Conservation (phyloP, 2,113 vertebrate species). For the Pithys albifrons region DNA sequence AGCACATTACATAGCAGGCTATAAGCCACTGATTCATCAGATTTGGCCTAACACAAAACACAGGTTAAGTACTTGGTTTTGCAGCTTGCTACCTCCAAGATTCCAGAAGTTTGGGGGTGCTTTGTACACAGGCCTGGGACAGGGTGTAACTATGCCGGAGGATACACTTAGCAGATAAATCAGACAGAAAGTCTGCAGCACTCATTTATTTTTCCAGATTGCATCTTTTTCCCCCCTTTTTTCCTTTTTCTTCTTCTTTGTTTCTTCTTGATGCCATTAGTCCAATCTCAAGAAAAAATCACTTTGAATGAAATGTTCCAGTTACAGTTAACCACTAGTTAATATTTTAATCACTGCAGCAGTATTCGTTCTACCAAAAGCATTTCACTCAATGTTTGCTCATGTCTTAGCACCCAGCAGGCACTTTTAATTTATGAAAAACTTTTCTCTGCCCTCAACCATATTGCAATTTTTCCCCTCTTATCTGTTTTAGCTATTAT, state of each 20-base stretch:
- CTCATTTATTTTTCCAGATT: background rate
- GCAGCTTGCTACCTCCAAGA: background rate
- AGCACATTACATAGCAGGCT: rapidly evolving
- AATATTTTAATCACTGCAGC: slow-evolving; percentile 33
- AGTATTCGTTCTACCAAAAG: background rate
- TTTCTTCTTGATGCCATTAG: background rate
- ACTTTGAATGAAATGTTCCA: background rate
- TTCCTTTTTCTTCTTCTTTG: background rate
- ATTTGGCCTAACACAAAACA: background rate
- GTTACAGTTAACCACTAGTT: background rate
- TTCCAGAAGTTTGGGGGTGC: background rate
- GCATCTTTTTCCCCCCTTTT: background rate
- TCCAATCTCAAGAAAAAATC: background rate
- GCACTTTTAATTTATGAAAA: slow-evolving; percentile 5
- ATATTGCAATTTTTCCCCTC: background rate
- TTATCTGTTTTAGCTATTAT: slow-evolving; percentile 22
- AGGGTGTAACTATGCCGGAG: background rate
- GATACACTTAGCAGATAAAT: background rate
- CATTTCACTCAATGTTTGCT: background rate
- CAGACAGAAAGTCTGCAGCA: background rate
- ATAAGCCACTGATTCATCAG: background rate
- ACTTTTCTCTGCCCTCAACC: background rate
- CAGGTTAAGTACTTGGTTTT: background rate
- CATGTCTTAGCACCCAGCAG: background rate
- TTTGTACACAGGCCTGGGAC: rapidly evolving